These are phyloP conservation scores for Microtus californicus DNA, from an alignment of 2,797 vertebrate genomes.

Conservation along the genomic window DNA sequence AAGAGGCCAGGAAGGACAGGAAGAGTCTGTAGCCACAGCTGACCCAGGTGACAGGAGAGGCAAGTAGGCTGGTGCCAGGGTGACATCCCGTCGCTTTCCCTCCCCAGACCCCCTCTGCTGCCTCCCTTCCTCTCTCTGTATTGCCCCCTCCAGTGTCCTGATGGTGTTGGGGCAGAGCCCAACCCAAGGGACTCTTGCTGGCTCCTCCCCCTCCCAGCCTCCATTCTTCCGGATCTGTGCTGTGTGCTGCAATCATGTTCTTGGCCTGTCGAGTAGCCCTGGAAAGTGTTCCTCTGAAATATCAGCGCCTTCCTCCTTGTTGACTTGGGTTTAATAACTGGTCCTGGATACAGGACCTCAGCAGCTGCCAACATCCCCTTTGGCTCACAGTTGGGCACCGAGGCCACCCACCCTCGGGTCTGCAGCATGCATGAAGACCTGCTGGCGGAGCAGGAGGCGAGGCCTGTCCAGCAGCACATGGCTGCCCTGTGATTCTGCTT, in stretches of 20 bases:
- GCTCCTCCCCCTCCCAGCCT: background rate
- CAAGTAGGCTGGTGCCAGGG: background rate
- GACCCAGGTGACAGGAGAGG: background rate
- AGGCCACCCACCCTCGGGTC: background rate
- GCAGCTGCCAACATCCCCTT: too few species aligned
- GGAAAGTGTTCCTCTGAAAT: background rate
- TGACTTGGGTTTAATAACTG: background rate
- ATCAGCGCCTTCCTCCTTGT: too few species aligned
- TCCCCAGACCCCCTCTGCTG: accelerated
- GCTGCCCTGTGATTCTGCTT: background rate
- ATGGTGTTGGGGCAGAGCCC: background rate
- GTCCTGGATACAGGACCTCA: background rate
- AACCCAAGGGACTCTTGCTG: background rate
- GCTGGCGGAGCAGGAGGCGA: background rate
- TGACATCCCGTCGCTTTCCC: accelerated
- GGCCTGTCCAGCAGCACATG: background rate
- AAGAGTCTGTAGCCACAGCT: background rate
- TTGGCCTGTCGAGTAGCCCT: background rate
- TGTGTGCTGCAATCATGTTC: background rate
- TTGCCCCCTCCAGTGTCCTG: accelerated
- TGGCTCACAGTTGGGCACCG: background rate
- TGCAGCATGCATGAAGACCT: background rate
- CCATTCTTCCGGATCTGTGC: too few species aligned
- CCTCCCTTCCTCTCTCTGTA: background rate
- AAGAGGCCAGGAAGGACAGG: background rate